These are phyloP conservation scores for Hirtodrosophila duncani DNA, from an alignment of 2,888 invertebrate species.

Conservation along the genomic window DNA sequence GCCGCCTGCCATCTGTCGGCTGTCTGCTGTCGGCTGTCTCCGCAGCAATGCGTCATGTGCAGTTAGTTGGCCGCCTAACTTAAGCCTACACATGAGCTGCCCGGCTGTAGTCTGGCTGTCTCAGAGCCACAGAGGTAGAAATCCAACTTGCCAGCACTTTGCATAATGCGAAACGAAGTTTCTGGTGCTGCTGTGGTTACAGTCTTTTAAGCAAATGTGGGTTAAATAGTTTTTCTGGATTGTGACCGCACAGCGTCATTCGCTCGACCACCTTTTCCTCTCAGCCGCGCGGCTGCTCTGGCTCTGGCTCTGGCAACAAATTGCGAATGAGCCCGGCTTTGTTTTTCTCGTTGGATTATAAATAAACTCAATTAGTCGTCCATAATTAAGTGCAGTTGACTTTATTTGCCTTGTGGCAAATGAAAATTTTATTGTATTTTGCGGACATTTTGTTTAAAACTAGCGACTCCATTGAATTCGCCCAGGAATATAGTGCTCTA, in stretches of 20 bases:
- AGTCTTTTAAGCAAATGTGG: constrained; percentile 52
- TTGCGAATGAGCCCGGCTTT: constrained; percentile 9
- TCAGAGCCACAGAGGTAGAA: constrained; percentile 9
- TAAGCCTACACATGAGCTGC: constrained; percentile 26
- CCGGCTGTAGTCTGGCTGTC: background rate
- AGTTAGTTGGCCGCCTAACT: constrained; percentile 14
- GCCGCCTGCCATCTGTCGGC: constrained; percentile 13
- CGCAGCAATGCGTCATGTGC: constrained; percentile 5
- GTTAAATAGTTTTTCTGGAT: constrained; percentile 70
- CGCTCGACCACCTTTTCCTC: constrained; percentile 2
- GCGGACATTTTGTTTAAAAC: no score
- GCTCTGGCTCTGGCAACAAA: constrained; percentile 15
- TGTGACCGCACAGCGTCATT: constrained; percentile 37
- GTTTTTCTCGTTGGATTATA: constrained; percentile 16
- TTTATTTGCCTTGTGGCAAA: no score
- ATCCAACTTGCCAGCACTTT: constrained; percentile 42
- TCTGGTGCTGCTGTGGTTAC: constrained; percentile 9
- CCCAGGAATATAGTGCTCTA: no score
- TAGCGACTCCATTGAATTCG: no score
- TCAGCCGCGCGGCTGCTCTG: constrained; percentile 1
- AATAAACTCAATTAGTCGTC: constrained; percentile 59
- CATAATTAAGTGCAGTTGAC: constrained; percentile 44
- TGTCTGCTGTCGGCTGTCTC: constrained; percentile 21
- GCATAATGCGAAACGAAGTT: constrained; percentile 49
- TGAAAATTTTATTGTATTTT: no score